Conservation (phyloP, 2,113 vertebrate species). For the Porphyrio hochstetteri region DNA sequence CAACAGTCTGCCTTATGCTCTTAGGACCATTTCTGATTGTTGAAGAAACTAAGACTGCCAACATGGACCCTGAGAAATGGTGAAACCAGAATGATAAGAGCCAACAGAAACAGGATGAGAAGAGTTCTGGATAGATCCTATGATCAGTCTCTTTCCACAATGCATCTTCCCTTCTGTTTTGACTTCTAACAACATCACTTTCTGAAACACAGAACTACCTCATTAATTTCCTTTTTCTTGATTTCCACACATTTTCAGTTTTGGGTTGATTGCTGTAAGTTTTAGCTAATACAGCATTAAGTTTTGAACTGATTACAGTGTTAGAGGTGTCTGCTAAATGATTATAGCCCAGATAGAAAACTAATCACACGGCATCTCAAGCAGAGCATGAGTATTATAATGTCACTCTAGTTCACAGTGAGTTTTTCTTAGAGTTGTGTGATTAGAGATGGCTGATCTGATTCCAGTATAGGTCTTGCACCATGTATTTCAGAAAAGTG, state of each 20-base stretch:
- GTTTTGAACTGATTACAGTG: not conserved
- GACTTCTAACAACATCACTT: not conserved
- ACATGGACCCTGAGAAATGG: not conserved
- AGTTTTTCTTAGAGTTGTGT: not conserved
- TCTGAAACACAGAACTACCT: not conserved
- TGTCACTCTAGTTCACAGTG: not conserved
- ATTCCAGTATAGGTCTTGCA: not conserved
- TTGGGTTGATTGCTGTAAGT: slow-evolving; percentile 1
- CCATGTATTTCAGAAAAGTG: not conserved
- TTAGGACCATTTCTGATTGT: not conserved
- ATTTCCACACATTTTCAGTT: not conserved
- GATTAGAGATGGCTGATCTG: not conserved
- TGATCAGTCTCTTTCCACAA: not conserved
- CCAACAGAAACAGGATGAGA: not conserved
- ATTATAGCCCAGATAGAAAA: not conserved
- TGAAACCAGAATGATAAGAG: not conserved
- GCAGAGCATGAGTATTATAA: not conserved
- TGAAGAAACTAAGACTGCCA: not conserved
- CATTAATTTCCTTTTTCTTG: not conserved
- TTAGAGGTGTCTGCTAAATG: not conserved
- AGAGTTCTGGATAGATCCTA: not conserved
- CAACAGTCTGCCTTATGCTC: not conserved
- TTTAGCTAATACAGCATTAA: slow-evolving; percentile 1
- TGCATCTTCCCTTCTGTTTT: not conserved
- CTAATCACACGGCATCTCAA: not conserved